These are phyloP conservation scores for Aplocera efformata DNA, from an alignment of 2,888 invertebrate genomes.

Conservation along the genomic window DNA sequence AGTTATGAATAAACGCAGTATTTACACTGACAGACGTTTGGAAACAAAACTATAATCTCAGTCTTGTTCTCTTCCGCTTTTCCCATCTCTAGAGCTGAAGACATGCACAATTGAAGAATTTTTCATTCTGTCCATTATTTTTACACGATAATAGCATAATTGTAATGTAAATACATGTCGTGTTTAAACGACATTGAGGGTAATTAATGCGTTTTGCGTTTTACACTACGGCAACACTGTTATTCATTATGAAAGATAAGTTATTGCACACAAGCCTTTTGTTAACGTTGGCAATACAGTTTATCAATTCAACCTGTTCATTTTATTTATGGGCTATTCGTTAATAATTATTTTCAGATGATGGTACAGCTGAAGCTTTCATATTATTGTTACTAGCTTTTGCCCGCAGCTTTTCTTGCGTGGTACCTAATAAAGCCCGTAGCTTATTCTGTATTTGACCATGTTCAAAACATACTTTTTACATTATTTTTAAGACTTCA, in stretches of 20 bases:
- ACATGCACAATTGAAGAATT: slow-evolving; percentile 17
- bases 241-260: slow-evolving; percentile 5
- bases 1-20: too few species aligned
- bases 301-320: slow-evolving; percentile 5
- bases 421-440: too few species aligned
- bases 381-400: too few species aligned
- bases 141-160: slow-evolving; percentile 26
- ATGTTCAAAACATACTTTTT: too few species aligned
- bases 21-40: too few species aligned
- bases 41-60: not conserved
- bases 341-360: slow-evolving; percentile 4
- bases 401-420: too few species aligned
- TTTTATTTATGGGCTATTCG: slow-evolving; percentile 1
- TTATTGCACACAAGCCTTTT: slow-evolving; percentile 14
- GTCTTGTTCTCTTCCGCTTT: slow-evolving; percentile 3
- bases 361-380: slow-evolving; percentile 7
- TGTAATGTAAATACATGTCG: slow-evolving; percentile 31
- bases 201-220: slow-evolving; percentile 27
- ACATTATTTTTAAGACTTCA: too few species aligned
- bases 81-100: slow-evolving; percentile 18
- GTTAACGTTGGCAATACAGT: slow-evolving; percentile 4
- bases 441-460: too few species aligned
- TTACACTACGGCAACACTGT: slow-evolving; percentile 8
- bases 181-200: slow-evolving; percentile 38
- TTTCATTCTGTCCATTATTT: slow-evolving; percentile 25